These are phyloP conservation scores for Actenoides hombroni DNA, from an alignment of 2,113 vertebrate species.

Conservation along the genomic window DNA sequence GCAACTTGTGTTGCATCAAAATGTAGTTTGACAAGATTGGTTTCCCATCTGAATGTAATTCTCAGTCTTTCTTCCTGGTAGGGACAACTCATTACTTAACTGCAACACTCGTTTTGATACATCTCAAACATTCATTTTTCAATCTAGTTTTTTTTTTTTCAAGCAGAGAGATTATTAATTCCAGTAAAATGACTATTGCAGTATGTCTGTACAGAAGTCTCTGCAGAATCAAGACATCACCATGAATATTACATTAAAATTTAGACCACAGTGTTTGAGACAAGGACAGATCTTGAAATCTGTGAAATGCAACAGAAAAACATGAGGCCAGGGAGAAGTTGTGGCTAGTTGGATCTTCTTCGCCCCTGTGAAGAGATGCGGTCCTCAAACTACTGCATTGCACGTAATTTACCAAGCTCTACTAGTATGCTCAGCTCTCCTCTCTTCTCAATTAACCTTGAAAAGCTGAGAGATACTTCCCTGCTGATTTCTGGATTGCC, in stretches of 20 bases:
- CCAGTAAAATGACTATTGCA: neutral
- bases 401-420: constrained; percentile 6
- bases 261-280: neutral
- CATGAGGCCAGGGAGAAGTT: constrained; percentile 6
- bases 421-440: neutral
- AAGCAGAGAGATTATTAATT: neutral
- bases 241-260: neutral
- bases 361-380: constrained; percentile 12
- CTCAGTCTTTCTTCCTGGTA: neutral
- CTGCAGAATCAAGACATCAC: neutral
- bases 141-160: constrained; percentile 4
- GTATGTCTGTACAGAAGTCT: neutral
- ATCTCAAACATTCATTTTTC: neutral
- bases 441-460: constrained; percentile 68
- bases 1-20: neutral
- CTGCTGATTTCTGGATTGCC: constrained; percentile 64
- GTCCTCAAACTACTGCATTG: neutral
- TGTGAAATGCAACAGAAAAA: neutral
- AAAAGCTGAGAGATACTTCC: constrained; percentile 61
- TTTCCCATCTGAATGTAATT: neutral
- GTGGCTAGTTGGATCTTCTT: neutral
- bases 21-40: neutral
- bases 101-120: neutral
- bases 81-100: neutral
- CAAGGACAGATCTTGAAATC: constrained; percentile 28